Base-by-base conservation (phyloP, 2,888 invertebrate genomes). In the Drosophila austrosaltans region DNA sequence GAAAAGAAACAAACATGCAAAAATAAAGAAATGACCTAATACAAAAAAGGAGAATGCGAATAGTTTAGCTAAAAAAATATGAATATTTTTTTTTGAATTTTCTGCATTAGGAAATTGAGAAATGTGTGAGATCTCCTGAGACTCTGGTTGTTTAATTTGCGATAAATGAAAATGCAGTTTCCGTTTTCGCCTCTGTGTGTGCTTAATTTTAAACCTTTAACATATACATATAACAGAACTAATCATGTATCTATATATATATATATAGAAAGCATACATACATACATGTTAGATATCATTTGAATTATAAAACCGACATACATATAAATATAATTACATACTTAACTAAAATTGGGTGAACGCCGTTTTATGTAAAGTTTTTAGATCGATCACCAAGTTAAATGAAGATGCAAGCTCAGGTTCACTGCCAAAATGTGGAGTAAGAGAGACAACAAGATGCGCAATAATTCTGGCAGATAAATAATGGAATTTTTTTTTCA, bases 371-470 rank as follows among this genome's bases (percentile, higher is more conserved):
- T 86, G 87, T 87, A 84, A 74, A 74, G 72, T 78, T 63, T 53
- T 65, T 59, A 63, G 78, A 80, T 75, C 79, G 72, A 79, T 79
- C 77, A 80, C 76, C 80, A 71, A 77, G 79, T 79, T 76, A 79
- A 84, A 88, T 16, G 72, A 79, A 77, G 87, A 79, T 71, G 48
- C 10, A 87, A 90, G 91, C 90, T 90, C 91, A 91, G 91, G 91
- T 89, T 90, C 90, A 90, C 90, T 90, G 90, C 90, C 90, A 91
- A 91, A 91, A 87, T 83, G 89, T 86, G 88, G 86, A 89, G 85
- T 75, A 78, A 77, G 89, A 82, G 72, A 70, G 63, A 69, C 16
- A 69, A 59, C 67, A 30, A 71, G 72, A 70, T 70, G 70, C 66
- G 57, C 63, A 75, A 66, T 65, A 67, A 72, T 69, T 60, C 10